Conservation (phyloP, 37 sponge, comb jelly and placozoan species). For the Chondrosia reniformis region DNA sequence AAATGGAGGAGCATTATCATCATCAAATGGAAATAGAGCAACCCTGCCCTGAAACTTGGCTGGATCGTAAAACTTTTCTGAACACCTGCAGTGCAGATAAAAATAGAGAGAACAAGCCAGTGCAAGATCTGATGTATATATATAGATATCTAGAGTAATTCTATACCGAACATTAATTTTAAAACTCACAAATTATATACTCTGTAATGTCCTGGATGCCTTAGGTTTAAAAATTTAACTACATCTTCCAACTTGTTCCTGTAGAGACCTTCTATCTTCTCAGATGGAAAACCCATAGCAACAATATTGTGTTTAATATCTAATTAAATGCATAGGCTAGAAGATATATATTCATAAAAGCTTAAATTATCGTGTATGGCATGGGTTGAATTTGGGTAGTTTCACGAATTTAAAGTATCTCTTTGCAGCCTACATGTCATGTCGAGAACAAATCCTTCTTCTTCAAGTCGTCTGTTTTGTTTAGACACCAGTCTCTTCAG, state of each 20-base stretch:
- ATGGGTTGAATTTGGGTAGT: no score
- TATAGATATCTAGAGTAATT: no score
- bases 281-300: constrained; percentile 86
- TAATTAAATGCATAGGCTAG: no score
- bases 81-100: constrained; percentile 44
- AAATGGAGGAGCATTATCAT: constrained; percentile 98
- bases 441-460: constrained; percentile 90
- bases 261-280: constrained; percentile 79
- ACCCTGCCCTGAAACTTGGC: constrained; percentile 24
- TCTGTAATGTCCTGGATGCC: constrained; percentile 15
- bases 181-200: constrained; percentile 27
- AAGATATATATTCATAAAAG: no score
- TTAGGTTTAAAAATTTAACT: constrained; percentile 14
- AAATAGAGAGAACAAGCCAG: neutral
- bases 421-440: constrained; percentile 95
- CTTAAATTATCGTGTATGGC: neutral
- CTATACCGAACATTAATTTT: no score
- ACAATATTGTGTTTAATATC: constrained; percentile 96
- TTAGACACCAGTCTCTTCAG: constrained; percentile 89
- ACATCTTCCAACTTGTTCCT: constrained; percentile 77
- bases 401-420: no score
- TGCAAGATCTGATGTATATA: no score
- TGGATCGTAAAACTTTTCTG: constrained; percentile 26
- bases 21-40: constrained; percentile 95
- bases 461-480: constrained; percentile 82